Evolutionary conservation across 2,113 vertebrate species (phyloP).

Genomic region (Phaethornis superciliosus): DNA sequence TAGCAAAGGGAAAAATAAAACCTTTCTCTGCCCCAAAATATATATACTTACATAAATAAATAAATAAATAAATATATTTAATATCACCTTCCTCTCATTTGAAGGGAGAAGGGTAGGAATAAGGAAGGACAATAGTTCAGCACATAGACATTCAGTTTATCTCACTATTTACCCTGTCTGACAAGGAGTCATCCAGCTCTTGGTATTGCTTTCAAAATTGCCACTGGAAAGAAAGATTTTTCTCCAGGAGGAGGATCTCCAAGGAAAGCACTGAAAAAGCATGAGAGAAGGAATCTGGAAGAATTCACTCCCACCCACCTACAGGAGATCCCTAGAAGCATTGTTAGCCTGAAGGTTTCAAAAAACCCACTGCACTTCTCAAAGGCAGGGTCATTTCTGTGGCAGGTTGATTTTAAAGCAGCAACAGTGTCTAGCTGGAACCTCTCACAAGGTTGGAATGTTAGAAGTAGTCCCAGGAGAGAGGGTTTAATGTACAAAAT

Average conservation of each 20-base stretch:
- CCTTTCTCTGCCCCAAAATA: no score
- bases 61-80: neutral
- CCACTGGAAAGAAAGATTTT: constrained; percentile 29
- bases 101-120: neutral
- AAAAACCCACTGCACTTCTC: constrained; percentile 11
- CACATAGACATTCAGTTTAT: neutral
- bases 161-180: neutral
- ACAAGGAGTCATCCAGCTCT: neutral
- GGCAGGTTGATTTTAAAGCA: constrained; percentile 59
- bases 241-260: neutral
- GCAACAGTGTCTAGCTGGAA: constrained; percentile 29
- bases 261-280: constrained; percentile 22
- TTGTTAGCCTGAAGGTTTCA: constrained; percentile 24
- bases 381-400: constrained; percentile 39
- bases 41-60: no score
- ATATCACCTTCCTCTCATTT: neutral
- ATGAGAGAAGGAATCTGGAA: constrained; percentile 26
- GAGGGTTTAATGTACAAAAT: constrained; percentile 51
- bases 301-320: constrained; percentile 51
- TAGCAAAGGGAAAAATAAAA: neutral
- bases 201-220: neutral
- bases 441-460: constrained; percentile 63
- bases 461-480: constrained; percentile 55
- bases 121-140: neutral
- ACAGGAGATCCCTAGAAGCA: constrained; percentile 50